These are phyloP conservation scores for Agrochola circellaris DNA, from an alignment of 2,888 invertebrate species.

Conservation along the genomic window DNA sequence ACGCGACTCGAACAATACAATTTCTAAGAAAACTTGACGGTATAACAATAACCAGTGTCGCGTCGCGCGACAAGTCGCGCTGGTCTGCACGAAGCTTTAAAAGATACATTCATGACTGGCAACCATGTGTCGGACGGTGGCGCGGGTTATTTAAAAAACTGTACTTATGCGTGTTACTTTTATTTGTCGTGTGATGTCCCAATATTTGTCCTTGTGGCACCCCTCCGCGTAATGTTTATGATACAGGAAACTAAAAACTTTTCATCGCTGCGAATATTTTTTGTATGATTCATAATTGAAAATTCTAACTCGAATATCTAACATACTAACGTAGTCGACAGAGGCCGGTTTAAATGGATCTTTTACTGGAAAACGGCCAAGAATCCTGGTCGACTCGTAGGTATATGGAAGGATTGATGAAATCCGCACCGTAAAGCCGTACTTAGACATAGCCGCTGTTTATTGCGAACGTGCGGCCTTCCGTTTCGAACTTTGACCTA, in stretches of 20 bases:
- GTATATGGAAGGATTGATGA: constrained; percentile 36
- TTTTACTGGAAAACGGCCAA: constrained; percentile 55
- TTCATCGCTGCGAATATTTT: constrained; percentile 4
- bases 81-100: too few relatives aligned
- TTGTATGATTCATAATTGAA: constrained; percentile 23
- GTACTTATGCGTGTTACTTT: not conserved
- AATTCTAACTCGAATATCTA: constrained; percentile 9
- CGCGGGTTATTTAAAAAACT: not conserved
- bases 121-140: not conserved
- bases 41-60: too few relatives aligned
- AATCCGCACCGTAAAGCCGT: constrained; percentile 24
- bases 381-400: constrained; percentile 28
- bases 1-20: too few relatives aligned
- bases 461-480: constrained; percentile 29
- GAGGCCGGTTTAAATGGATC: constrained; percentile 24
- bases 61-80: too few relatives aligned
- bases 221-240: not conserved
- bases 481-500: constrained; percentile 22
- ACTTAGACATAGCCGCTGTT: constrained; percentile 24
- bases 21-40: too few relatives aligned
- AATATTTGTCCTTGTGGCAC: not conserved
- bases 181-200: constrained; percentile 8
- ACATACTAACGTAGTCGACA: constrained; percentile 1
- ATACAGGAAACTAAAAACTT: constrained; percentile 6
- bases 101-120: constrained; percentile 9